These are phyloP conservation scores for Leptinotarsa defecta DNA, from an alignment of 1,140 invertebrate species.

Conservation along the genomic window DNA sequence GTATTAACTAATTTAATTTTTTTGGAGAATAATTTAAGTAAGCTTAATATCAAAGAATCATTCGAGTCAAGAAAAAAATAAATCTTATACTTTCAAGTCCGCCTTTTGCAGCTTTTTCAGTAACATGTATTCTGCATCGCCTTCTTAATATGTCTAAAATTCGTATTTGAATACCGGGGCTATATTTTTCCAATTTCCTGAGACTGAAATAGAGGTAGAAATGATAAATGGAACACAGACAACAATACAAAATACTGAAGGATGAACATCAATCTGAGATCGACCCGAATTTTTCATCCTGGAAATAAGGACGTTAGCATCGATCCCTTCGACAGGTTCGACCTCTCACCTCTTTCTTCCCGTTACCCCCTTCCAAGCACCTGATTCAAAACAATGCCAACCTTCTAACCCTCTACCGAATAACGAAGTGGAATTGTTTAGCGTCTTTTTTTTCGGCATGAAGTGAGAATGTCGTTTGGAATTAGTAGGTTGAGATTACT, in stretches of 20 bases:
- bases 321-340: constrained; percentile 1
- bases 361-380: not conserved
- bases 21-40: too few relatives aligned
- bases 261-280: constrained; percentile 6
- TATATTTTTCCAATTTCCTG: too few relatives aligned
- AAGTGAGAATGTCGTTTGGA: not conserved
- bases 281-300: not conserved
- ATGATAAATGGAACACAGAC: not conserved
- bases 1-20: too few relatives aligned
- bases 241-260: not conserved
- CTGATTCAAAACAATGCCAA: not conserved
- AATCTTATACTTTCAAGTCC: too few relatives aligned
- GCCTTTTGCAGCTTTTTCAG: too few relatives aligned
- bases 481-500: not conserved
- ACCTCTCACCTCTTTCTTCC: not conserved
- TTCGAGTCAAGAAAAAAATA: too few relatives aligned
- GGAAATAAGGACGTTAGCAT: constrained; percentile 6
- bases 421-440: constrained; percentile 8
- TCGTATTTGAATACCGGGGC: too few relatives aligned
- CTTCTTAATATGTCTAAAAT: too few relatives aligned
- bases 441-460: not conserved
- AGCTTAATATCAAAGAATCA: too few relatives aligned
- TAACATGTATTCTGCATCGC: too few relatives aligned
- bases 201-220: not conserved
- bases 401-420: not conserved